Evolutionary conservation across 2,888 invertebrate genomes (phyloP).

Genomic region (Stomorhina lunata): DNA sequence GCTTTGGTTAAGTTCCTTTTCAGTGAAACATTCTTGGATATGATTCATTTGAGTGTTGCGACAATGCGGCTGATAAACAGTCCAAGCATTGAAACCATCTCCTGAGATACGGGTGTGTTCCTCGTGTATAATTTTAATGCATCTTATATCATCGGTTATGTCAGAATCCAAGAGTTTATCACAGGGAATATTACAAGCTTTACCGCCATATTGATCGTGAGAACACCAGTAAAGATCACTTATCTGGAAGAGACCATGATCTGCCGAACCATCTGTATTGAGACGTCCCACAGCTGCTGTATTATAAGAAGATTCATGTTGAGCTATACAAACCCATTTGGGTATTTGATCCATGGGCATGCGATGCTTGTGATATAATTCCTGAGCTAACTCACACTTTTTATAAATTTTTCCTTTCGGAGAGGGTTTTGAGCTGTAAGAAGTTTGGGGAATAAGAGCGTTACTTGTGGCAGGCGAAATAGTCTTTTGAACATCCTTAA

Average conservation of each 20-base stretch:
- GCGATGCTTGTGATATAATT: slow-evolving; percentile 81
- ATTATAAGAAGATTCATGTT: slow-evolving; percentile 85
- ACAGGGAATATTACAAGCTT: slow-evolving; percentile 83
- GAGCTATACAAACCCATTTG: slow-evolving; percentile 86
- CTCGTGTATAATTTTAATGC: slow-evolving; percentile 83
- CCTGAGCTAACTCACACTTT: slow-evolving; percentile 85
- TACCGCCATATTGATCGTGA: slow-evolving; percentile 81
- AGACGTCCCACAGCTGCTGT: slow-evolving; percentile 82
- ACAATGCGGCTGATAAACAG: slow-evolving; percentile 84
- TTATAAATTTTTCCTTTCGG: slow-evolving; percentile 81
- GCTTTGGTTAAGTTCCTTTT: no score
- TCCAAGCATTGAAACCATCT: slow-evolving; percentile 87
- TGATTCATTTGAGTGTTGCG: slow-evolving; percentile 70
- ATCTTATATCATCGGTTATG: slow-evolving; percentile 85
- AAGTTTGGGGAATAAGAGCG: background rate
- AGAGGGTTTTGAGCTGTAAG: slow-evolving; percentile 63
- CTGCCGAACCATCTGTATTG: slow-evolving; percentile 80
- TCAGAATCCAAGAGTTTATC: slow-evolving; percentile 84
- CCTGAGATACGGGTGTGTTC: slow-evolving; percentile 85
- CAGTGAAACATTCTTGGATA: no score
- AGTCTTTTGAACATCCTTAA: background rate
- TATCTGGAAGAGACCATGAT: slow-evolving; percentile 87
- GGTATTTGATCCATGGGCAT: slow-evolving; percentile 81
- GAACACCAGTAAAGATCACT: slow-evolving; percentile 86
- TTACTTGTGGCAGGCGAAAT: background rate